phyloP scores from a whole-genome alignment of 2,888 invertebrate genomes.

The Xylophagus ater region DNA sequence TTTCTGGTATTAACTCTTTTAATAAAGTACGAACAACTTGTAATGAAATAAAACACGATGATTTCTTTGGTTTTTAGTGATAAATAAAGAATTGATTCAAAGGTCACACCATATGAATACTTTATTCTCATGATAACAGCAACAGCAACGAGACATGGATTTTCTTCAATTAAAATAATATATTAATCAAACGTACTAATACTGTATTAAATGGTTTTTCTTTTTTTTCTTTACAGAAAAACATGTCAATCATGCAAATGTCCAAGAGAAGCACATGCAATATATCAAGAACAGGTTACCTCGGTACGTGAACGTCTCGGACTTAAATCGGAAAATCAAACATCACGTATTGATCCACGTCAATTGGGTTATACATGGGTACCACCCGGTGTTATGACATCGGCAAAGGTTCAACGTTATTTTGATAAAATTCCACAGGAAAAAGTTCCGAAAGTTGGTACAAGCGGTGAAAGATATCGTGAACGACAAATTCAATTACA shows the following conservation, averaged over 20 bases:
- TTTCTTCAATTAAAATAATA: too few species aligned
- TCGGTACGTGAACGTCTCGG: conserved; percentile 64
- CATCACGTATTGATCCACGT: conserved; percentile 44
- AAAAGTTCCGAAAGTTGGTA: conserved; percentile 60
- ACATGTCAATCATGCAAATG: conserved; percentile 90
- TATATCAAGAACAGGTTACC: conserved; percentile 77
- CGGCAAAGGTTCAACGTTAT: conserved; percentile 59
- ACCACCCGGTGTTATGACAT: conserved; percentile 36
- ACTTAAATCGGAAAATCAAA: conserved; percentile 47
- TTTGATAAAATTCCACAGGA: conserved; percentile 80
- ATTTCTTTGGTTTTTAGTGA: not conserved
- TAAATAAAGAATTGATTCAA: not conserved
- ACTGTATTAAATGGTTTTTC: not conserved
- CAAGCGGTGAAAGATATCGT: conserved; percentile 69
- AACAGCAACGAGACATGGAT: not conserved
- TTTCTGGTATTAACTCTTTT: not conserved
- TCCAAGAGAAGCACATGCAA: conserved; percentile 78
- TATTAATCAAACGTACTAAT: too few species aligned
- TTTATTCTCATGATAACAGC: too few species aligned
- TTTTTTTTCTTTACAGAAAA: conserved; percentile 58
- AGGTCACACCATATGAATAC: too few species aligned
- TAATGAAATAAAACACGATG: not conserved
- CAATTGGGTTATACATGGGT: conserved; percentile 66
- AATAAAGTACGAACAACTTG: not conserved
- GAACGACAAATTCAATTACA: conserved; percentile 77